phyloP scores from a whole-genome alignment of 2,888 invertebrate species.

The Mallateleia sp. region DNA sequence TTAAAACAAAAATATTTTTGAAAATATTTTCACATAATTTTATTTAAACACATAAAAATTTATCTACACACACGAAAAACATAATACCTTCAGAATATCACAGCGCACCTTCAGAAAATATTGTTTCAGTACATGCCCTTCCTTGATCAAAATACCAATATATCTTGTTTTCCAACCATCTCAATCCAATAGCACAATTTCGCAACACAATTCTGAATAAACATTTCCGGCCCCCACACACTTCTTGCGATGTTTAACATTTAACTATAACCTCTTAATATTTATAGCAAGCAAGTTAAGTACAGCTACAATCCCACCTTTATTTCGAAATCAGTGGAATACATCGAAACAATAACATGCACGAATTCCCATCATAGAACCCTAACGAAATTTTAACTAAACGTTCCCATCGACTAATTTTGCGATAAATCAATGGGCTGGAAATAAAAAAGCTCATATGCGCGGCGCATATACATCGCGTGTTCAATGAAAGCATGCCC shows the following conservation, averaged over 20 bases:
- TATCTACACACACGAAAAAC: too few species aligned
- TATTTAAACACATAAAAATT: too few species aligned
- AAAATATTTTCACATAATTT: too few species aligned
- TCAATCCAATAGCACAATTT: neutral
- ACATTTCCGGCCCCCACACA: neutral
- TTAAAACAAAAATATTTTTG: too few species aligned
- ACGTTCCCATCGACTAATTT: too few species aligned
- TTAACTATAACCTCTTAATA: slow-evolving; percentile 20
- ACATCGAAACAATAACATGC: too few species aligned
- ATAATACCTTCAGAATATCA: too few species aligned
- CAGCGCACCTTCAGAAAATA: too few species aligned
- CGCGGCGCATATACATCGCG: slow-evolving; percentile 15
- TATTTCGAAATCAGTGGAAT: slow-evolving; percentile 28
- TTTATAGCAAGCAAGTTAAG: slow-evolving; percentile 24
- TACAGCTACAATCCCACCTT: neutral
- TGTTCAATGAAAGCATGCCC: slow-evolving; percentile 68
- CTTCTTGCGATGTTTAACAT: neutral
- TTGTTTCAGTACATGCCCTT: too few species aligned
- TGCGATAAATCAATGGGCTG: slow-evolving; percentile 55
- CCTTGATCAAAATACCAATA: neutral
- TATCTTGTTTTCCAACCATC: neutral
- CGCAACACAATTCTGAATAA: neutral
- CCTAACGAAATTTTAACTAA: too few species aligned
- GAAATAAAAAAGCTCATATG: slow-evolving; percentile 41
- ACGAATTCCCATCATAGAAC: too few species aligned